phyloP scores from a whole-genome alignment of 2,113 vertebrate genomes.

The Syngnathus scovelli region DNA sequence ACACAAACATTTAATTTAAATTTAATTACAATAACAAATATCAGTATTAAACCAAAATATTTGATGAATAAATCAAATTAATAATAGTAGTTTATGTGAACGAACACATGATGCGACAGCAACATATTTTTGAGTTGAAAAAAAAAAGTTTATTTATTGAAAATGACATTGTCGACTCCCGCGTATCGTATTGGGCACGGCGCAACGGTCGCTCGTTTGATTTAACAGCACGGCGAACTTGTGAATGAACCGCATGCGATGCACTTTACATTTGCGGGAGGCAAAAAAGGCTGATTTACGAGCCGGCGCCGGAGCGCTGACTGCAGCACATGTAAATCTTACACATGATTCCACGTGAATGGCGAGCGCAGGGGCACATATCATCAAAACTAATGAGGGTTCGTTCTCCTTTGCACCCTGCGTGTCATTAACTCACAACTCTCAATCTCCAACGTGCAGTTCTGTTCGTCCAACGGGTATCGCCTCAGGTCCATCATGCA shows the following conservation, averaged over 20 bases:
- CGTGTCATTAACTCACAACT: constrained; percentile 83
- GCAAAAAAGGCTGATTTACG: constrained; percentile 4
- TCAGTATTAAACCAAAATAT: no score
- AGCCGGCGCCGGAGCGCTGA: neutral
- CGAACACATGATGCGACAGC: no score
- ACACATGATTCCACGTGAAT: neutral
- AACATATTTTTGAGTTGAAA: no score
- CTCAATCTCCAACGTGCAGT: constrained; percentile 98
- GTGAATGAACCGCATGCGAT: neutral
- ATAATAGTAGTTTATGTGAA: no score
- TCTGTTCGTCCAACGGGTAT: constrained; percentile 90
- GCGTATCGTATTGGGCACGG: no score
- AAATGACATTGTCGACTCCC: neutral
- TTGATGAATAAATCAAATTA: no score
- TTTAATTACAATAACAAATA: no score
- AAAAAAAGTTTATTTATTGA: neutral
- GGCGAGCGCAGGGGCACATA: neutral
- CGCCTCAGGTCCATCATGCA: constrained; percentile 99
- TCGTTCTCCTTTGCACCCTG: neutral
- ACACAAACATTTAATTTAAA: no score
- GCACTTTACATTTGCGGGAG: neutral
- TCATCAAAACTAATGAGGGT: constrained; percentile 5
- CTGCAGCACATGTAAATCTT: constrained; percentile 6
- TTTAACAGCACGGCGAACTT: neutral
- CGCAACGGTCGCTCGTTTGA: neutral